Evolutionary conservation across 2,888 invertebrate genomes (phyloP), one percentile per base, ranked within the genome.

Genomic region (Xestia ashworthii): DNA sequence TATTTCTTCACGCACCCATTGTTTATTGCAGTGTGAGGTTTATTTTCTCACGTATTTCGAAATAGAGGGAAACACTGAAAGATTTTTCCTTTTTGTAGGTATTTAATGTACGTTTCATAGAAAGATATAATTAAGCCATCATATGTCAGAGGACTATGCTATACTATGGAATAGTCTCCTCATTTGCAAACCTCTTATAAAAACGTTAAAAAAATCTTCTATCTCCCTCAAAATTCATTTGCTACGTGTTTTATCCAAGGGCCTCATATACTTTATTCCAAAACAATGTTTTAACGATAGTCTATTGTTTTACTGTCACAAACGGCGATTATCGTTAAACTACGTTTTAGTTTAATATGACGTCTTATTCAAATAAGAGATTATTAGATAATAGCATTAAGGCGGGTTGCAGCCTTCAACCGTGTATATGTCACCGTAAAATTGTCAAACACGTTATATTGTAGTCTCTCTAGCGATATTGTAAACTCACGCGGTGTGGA

Each of bases 1-100:
- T 84, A 82, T 86, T 82, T 78, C 80, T 82, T 62, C 69, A 85
- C 78, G 80, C 80, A 77, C 67, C 71, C 73, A 71, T 77, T 85
- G 78, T 78, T 81, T 81, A 79, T 66, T 83, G 25, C 50, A 64
- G 19, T 12, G 16, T 50, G 65, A 50, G 53, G 60, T 62, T 68
- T 72, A 75, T 72, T 71, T 69, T 50, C 25, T 44, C 44, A 32
- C 19, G 22, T 82, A 70, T 69, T 80, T 53, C 9, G 8, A 58
- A 60, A 53, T 55, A 3, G 38, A n/a, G 38, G 22, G 19, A 16
- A 50, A 44, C 32, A 25, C 22, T 55, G 53, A 44, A 32, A 70
- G 3, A 32, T 25, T 11, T 55, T 53, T 6, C 11, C 12, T 62
- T 79, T 60, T 8, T n/a, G 14, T 16, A 1, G 8, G 0, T 19